phyloP scores from a whole-genome alignment of 2,797 vertebrate genomes.

The Lagodon rhomboides region DNA sequence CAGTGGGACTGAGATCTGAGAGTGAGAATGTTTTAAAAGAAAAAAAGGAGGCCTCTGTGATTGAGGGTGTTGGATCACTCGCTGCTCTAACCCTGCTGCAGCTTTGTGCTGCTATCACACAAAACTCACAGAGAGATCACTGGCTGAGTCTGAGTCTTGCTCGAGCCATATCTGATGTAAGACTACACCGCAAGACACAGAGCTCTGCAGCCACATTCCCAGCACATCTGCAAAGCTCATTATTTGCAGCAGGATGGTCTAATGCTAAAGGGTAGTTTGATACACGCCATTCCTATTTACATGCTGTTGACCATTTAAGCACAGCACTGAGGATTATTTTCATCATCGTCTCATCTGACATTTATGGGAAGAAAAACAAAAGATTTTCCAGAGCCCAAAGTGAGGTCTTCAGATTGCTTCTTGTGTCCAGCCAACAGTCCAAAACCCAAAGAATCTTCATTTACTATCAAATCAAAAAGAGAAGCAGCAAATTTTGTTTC shows the following conservation, averaged over 20 bases:
- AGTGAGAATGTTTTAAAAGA: slow-evolving; percentile 1
- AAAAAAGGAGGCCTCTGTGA: slow-evolving; percentile 6
- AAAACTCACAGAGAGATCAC: slow-evolving; percentile 20
- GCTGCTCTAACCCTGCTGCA: slow-evolving; percentile 3
- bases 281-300: background rate
- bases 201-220: slow-evolving; percentile 23
- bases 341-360: no score
- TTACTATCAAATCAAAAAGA: no score
- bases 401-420: no score
- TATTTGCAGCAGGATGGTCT: slow-evolving; percentile 12
- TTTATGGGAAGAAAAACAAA: no score
- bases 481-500: no score
- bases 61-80: slow-evolving; percentile 14
- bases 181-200: slow-evolving; percentile 30
- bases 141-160: slow-evolving; percentile 31
- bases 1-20: background rate
- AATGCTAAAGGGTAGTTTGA: slow-evolving; percentile 14
- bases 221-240: slow-evolving; percentile 30
- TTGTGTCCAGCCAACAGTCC: no score
- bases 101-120: slow-evolving; percentile 15
- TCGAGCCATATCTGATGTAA: slow-evolving; percentile 53
- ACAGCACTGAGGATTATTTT: no score
- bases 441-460: no score
- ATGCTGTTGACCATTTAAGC: no score
- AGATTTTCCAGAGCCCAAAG: no score